A percentile compares a stretch with the other conserved stretches of the same genome.
Evolutionary conservation across 2,888 invertebrate species (phyloP).

Genomic region (Epistrophe grossulariae): DNA sequence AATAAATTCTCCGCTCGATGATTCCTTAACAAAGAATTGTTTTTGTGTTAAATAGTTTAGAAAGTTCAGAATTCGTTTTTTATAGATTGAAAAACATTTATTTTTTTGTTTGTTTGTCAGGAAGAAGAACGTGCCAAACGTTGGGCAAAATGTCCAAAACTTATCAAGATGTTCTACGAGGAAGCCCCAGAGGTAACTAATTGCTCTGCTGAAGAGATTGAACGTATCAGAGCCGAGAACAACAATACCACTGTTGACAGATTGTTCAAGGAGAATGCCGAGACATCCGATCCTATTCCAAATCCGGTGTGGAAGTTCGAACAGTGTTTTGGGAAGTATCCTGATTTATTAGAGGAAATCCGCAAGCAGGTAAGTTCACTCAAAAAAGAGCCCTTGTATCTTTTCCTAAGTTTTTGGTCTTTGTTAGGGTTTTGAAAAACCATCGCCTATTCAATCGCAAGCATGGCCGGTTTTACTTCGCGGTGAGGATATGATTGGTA

Average conservation of each 20-base stretch:
- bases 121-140: conserved; percentile 85
- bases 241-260: conserved; percentile 90
- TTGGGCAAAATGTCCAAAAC: conserved; percentile 88
- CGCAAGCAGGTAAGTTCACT: conserved; percentile 85
- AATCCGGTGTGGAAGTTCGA: conserved; percentile 88
- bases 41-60: too few relatives aligned
- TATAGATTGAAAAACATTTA: too few relatives aligned
- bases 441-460: conserved; percentile 96
- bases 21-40: too few relatives aligned
- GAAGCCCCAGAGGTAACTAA: conserved; percentile 89
- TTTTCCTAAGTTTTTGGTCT: not conserved
- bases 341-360: conserved; percentile 93
- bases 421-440: conserved; percentile 87
- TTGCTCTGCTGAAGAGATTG: conserved; percentile 87
- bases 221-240: conserved; percentile 87
- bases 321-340: conserved; percentile 92
- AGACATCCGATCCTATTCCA: conserved; percentile 80
- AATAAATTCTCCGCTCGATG: too few relatives aligned
- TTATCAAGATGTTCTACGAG: conserved; percentile 92
- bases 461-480: conserved; percentile 96
- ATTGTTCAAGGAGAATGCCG: conserved; percentile 85
- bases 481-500: conserved; percentile 97
- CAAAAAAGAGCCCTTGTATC: too few relatives aligned
- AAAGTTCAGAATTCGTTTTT: too few relatives aligned
- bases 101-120: conserved; percentile 80